These are phyloP conservation scores for Propithecus perrieri DNA, from an alignment of 2,797 vertebrate genomes.

Conservation along the genomic window DNA sequence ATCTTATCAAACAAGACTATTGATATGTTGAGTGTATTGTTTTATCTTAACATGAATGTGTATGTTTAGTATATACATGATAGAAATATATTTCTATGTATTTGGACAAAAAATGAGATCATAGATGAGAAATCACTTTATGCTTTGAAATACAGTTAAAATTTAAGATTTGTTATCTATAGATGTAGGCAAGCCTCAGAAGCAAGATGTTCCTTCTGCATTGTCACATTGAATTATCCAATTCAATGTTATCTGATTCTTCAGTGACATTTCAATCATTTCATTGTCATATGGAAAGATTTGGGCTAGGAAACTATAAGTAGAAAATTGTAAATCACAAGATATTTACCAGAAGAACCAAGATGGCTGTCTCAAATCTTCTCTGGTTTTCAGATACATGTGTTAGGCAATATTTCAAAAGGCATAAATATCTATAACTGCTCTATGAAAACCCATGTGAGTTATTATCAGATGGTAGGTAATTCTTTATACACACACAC, in stretches of 20 bases:
- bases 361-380: conserved; percentile 40
- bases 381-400: conserved; percentile 32
- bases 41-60: conserved; percentile 20
- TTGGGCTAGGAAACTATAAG: background rate
- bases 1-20: background rate
- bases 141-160: background rate
- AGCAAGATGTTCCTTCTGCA: conserved; percentile 20
- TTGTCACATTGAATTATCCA: background rate
- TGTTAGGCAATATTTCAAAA: conserved; percentile 56
- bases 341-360: conserved; percentile 54
- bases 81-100: conserved; percentile 38
- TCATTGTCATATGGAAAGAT: background rate
- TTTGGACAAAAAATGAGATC: conserved; percentile 62
- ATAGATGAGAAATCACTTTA: conserved; percentile 36
- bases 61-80: background rate
- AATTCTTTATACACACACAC: background rate
- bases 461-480: background rate
- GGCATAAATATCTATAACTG: background rate
- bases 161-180: conserved; percentile 48
- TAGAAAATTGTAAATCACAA: conserved; percentile 57
- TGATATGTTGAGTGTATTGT: background rate
- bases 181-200: conserved; percentile 27
- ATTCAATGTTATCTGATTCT: conserved; percentile 1
- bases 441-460: background rate
- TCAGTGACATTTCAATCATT: background rate